Percentiles rank a stretch among this genome's conserved stretches.
phyloP scores from a whole-genome alignment of 1,140 invertebrate genomes.

The Rhyacophila brunnea region DNA sequence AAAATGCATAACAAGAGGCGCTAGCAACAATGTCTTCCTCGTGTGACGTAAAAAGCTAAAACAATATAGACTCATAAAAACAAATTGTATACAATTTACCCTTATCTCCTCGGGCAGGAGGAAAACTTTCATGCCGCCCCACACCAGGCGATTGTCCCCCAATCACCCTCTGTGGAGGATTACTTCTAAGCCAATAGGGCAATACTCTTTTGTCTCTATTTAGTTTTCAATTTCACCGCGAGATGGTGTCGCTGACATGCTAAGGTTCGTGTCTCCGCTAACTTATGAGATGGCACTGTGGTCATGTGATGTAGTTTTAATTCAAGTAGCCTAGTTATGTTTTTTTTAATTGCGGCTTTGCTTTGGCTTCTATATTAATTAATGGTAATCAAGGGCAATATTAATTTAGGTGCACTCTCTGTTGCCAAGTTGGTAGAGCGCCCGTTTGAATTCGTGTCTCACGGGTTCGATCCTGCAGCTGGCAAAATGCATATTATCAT shows the following conservation, averaged over 20 bases:
- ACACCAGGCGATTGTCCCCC: neutral
- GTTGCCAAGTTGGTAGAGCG: too few relatives aligned
- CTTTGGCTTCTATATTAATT: too few relatives aligned
- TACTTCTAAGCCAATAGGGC: constrained; percentile 13
- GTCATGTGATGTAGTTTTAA: too few relatives aligned
- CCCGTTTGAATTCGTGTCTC: too few relatives aligned
- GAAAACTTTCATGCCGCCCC: neutral
- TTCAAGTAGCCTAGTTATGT: too few relatives aligned
- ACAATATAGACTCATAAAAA: constrained; percentile 22
- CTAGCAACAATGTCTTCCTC: neutral
- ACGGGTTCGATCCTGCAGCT: too few relatives aligned
- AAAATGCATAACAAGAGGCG: neutral
- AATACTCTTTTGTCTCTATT: constrained; percentile 35
- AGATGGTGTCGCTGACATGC: constrained; percentile 10
- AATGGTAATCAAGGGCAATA: too few relatives aligned
- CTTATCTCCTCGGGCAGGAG: constrained; percentile 16
- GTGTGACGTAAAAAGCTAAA: neutral
- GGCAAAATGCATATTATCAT: too few relatives aligned
- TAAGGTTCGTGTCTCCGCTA: constrained; percentile 19
- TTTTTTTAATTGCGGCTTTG: too few relatives aligned
- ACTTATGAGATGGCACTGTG: neutral
- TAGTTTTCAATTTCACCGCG: constrained; percentile 34
- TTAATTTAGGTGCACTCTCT: too few relatives aligned
- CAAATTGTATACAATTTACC: constrained; percentile 24
- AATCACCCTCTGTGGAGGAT: too few relatives aligned